Percentiles rank a stretch among this genome's conserved stretches.
These are phyloP conservation scores for Choloepus didactylus DNA, from an alignment of 2,797 vertebrate species.

Conservation along the genomic window DNA sequence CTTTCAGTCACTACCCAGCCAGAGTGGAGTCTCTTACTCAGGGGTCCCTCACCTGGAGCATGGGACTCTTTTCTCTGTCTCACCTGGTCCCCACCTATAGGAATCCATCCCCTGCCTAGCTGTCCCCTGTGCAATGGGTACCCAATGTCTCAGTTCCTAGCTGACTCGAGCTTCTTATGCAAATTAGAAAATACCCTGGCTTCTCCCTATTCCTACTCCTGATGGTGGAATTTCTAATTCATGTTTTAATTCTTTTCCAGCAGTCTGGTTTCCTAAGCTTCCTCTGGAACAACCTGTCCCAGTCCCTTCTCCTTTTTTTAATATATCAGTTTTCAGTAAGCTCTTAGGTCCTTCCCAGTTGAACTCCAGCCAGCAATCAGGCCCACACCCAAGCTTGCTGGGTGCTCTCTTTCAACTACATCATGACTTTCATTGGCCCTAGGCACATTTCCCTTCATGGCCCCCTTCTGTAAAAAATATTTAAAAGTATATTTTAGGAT, in stretches of 20 bases:
- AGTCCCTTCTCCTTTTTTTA: background rate
- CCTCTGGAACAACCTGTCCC: too few relatives aligned
- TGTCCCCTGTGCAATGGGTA: background rate
- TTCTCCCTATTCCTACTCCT: background rate
- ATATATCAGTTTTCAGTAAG: too few relatives aligned
- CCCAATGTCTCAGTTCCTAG: background rate
- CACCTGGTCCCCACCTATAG: background rate
- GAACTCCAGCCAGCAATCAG: background rate
- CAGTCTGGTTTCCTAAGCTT: too few relatives aligned
- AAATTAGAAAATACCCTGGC: background rate
- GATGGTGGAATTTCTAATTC: background rate
- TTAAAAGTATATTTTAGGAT: background rate
- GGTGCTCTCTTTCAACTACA: too few relatives aligned
- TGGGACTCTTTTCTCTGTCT: background rate
- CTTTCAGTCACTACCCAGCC: background rate
- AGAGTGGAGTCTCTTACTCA: background rate
- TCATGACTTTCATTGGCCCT: background rate
- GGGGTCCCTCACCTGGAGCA: background rate
- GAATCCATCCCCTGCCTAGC: background rate
- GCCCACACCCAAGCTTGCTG: background rate
- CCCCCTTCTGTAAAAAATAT: background rate
- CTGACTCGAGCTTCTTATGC: background rate
- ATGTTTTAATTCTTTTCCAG: background rate
- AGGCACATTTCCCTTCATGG: background rate
- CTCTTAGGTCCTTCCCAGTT: background rate